These are phyloP conservation scores for Pseudopodoces humilis DNA, from an alignment of 2,113 vertebrate species.

Conservation along the genomic window DNA sequence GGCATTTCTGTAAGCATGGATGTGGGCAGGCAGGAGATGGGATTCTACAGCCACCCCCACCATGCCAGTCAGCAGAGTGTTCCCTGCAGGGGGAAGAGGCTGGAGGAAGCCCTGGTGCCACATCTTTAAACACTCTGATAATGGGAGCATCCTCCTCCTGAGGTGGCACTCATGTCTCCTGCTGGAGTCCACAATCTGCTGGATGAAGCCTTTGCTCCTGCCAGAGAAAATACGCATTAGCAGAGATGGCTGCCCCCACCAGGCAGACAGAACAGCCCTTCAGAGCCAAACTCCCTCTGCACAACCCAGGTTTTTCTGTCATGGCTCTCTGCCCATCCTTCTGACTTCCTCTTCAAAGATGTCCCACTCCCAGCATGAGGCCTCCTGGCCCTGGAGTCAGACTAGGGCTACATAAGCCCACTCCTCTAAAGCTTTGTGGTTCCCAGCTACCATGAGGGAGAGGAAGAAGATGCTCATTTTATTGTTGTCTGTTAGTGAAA, in stretches of 20 bases:
- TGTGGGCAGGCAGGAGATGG: conserved; percentile 19
- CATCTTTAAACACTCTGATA: not conserved
- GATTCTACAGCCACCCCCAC: not conserved
- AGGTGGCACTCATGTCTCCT: not conserved
- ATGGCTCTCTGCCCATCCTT: not conserved
- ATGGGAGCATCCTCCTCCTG: not conserved
- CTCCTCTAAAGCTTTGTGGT: not conserved
- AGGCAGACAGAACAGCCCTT: not conserved
- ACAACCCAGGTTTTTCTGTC: not conserved
- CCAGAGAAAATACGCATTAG: not conserved
- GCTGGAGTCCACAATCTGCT: not conserved
- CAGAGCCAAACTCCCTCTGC: not conserved
- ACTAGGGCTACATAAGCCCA: not conserved
- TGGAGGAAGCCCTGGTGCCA: not conserved
- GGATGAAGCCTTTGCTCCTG: not conserved
- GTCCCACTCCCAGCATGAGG: not conserved
- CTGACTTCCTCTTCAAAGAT: not conserved
- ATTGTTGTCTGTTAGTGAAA: not conserved
- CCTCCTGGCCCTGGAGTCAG: not conserved
- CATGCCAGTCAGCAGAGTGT: not conserved
- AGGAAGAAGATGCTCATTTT: not conserved
- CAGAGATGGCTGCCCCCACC: not conserved
- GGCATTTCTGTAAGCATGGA: not conserved
- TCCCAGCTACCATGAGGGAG: not conserved
- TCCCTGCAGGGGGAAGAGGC: not conserved